Conservation (phyloP, 2,888 invertebrate genomes). For the Drosophila kuntzei region DNA sequence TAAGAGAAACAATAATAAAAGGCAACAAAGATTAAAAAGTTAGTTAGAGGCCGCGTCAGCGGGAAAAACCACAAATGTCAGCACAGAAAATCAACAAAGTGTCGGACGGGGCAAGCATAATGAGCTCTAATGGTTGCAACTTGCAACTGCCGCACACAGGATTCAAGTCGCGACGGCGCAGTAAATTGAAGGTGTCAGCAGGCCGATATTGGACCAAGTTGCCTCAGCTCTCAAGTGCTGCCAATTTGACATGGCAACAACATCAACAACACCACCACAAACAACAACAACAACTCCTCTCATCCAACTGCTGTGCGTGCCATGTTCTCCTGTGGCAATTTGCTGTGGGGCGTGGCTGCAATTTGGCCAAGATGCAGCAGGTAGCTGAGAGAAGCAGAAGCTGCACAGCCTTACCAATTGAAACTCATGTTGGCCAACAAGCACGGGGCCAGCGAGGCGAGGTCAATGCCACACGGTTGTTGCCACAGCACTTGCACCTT, state of each 20-base stretch:
- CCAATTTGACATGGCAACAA: constrained; percentile 25
- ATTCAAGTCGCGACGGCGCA: constrained; percentile 27
- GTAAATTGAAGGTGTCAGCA: constrained; percentile 70
- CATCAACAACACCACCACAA: background rate
- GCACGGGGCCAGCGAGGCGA: constrained; percentile 63
- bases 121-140: constrained; percentile 70
- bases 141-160: constrained; percentile 25
- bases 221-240: constrained; percentile 22
- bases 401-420: constrained; percentile 45
- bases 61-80: constrained; percentile 64
- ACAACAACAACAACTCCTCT: constrained; percentile 4
- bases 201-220: constrained; percentile 59
- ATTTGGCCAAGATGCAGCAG: constrained; percentile 62
- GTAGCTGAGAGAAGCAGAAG: constrained; percentile 49
- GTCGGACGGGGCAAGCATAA: constrained; percentile 60
- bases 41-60: constrained; percentile 19
- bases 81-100: constrained; percentile 71
- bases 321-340: constrained; percentile 41
- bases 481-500: constrained; percentile 18
- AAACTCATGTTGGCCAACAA: constrained; percentile 52
- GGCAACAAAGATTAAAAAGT: constrained; percentile 44
- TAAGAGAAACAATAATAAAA: constrained; percentile 31
- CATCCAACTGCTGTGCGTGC: constrained; percentile 58
- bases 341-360: constrained; percentile 66
- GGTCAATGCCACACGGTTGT: constrained; percentile 57